Base-by-base conservation (phyloP, 2,797 vertebrate species). In the Betta splendens region DNA sequence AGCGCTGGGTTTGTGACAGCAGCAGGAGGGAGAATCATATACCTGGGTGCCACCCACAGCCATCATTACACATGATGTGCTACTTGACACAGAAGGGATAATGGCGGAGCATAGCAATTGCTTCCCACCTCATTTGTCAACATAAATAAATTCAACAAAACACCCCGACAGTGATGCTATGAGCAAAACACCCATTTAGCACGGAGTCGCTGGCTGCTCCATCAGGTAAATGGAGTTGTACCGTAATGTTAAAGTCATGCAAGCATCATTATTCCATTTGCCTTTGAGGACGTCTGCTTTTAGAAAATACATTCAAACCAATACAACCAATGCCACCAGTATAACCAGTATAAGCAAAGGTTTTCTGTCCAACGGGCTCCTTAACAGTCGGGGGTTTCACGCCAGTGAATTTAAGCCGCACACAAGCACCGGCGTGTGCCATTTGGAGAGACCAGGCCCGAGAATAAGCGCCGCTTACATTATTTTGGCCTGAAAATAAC, bases 71-170 rank as follows among this genome's bases (percentile, higher is more conserved):
- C 18, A 42, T n/a, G 28, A 67, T 39, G 16, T 73, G 47, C 23
- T 42, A 15, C 54, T 42, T 32, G 37, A 69, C 53, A 44, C 25
- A 21, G 18, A 22, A 45, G 53, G 21, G 22, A 36, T 9, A 7
- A 5, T 3, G 12, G 32, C 35, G 51, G 1, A 2, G 29, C 45
- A 29, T 5, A 1, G 39, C 35, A 37, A 44, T 54, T 22, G 29
- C 62, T 47, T 21, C 40, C 42, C 25, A 52, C 22, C 50, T 72
- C 40, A 29, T 61, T 32, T 43, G 69, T 76, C 56, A 48, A 29
- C 40, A 58, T 33, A 28, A 46, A 53, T 35, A 44, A 15, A 12
- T 44, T 28, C 44, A 33, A 56, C 8, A 43, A n/a, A n/a, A n/a
- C n/a, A n/a, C 29, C 20, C 47, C 23, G 37, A 31, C 52, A 44